Evolutionary conservation across 2,797 vertebrate genomes (phyloP).

Genomic region (Triplophysa yarkandensis): DNA sequence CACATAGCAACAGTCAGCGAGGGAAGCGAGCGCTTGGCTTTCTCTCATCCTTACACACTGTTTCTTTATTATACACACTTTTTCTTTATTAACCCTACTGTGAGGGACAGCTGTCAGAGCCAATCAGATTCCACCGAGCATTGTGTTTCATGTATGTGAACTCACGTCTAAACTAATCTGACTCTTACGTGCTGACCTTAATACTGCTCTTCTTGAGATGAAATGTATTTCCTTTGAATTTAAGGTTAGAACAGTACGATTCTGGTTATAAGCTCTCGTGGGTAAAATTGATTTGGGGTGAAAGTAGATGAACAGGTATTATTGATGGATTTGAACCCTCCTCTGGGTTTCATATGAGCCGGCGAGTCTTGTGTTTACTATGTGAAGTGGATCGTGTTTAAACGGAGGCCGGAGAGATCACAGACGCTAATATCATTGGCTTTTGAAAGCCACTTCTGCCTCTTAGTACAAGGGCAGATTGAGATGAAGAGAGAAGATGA

Average conservation of each 20-base stretch:
- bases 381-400: neutral
- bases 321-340: constrained; percentile 10
- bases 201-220: neutral
- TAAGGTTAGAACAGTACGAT: no score
- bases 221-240: no score
- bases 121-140: neutral
- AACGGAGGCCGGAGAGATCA: neutral
- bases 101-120: constrained; percentile 33
- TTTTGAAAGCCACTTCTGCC: neutral
- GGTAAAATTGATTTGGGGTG: constrained; percentile 28
- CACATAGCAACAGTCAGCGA: constrained; percentile 45
- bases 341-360: neutral
- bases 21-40: constrained; percentile 5
- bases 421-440: neutral
- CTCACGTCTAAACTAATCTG: neutral
- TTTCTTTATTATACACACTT: constrained; percentile 7
- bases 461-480: neutral
- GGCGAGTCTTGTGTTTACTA: constrained; percentile 8
- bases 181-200: neutral
- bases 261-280: no score
- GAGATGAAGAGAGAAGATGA: neutral
- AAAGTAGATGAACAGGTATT: constrained; percentile 14
- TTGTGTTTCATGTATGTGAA: neutral
- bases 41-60: constrained; percentile 10
- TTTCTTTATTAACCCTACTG: neutral